A percentile compares a stretch with the other conserved stretches of the same genome.
Conservation (phyloP, 2,797 vertebrate species). For the Argya squamiceps region DNA sequence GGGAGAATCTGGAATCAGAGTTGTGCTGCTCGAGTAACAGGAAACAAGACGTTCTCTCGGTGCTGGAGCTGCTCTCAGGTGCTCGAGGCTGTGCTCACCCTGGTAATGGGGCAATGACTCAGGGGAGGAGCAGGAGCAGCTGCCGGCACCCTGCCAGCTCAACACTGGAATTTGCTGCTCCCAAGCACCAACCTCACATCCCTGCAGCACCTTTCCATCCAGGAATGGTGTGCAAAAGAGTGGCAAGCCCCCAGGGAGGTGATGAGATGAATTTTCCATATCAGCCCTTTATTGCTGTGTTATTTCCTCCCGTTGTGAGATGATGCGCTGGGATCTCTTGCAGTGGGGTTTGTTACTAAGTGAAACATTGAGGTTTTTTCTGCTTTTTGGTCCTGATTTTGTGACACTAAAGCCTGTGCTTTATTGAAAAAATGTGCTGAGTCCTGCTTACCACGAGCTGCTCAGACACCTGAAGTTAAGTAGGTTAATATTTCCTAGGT, state of each 20-base stretch:
- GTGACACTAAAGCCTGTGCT: neutral
- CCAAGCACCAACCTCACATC: neutral
- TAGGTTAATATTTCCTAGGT: neutral
- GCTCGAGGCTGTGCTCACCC: rapidly evolving
- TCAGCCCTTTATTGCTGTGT: neutral
- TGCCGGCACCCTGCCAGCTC: neutral
- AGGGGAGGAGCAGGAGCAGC: neutral
- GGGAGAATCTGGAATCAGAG: neutral
- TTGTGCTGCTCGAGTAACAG: neutral
- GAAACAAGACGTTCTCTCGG: slow-evolving; percentile 17
- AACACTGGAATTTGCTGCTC: neutral
- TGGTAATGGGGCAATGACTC: neutral
- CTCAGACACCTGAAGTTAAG: neutral
- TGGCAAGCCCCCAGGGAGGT: neutral
- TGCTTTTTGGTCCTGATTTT: neutral
- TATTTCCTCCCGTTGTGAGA: neutral
- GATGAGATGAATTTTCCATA: neutral
- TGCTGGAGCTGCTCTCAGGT: neutral
- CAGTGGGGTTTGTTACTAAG: neutral
- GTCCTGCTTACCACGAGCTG: neutral
- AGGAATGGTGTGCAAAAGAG: neutral
- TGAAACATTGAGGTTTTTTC: neutral
- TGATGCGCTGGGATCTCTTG: neutral
- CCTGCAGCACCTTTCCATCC: neutral
- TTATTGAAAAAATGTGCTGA: neutral